Conservation (phyloP, 2,113 vertebrate species). For the rabbit (Oryctolagus cuniculus) region mOryCun1.1 NC_091443.1:58957501-58958000, state of each 20-base stretch:
- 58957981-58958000: too few species aligned
- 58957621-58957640: not conserved
- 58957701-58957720: not conserved
- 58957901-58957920: too few species aligned
- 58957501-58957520: not conserved
- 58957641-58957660: not conserved
- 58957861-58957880: conserved; percentile 8
- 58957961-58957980: too few species aligned
- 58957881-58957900: too few species aligned
- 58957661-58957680: not conserved
- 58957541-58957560: not conserved
- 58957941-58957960: too few species aligned
- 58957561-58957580: not conserved
- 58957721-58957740: not conserved
- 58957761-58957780: not conserved
- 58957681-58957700: not conserved
- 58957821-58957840: not conserved
- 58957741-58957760: not conserved
- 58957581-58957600: not conserved
- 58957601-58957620: not conserved
- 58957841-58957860: conserved; percentile 10
- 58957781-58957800: not conserved
- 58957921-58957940: too few species aligned
- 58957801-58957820: not conserved
- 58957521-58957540: not conserved